These are phyloP conservation scores for Typhlichthys eigenmanni DNA, from an alignment of 2,797 vertebrate genomes.

Conservation along the genomic window DNA sequence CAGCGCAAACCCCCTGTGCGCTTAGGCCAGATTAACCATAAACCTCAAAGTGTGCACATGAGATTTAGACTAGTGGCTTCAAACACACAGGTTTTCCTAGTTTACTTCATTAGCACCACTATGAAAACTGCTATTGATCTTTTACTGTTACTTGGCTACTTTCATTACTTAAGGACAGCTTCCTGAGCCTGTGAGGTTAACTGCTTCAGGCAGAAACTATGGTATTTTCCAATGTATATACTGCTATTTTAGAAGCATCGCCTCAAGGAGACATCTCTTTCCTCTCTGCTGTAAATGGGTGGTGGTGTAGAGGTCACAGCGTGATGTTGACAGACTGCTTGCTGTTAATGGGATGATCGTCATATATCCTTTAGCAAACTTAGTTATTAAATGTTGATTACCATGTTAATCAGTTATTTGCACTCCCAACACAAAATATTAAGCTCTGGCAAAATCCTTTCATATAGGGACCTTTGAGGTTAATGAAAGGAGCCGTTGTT, in stretches of 20 bases:
- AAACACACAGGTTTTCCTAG: slow-evolving; percentile 6
- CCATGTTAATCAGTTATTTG: slow-evolving; percentile 39
- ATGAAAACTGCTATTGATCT: background rate
- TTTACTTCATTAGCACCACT: slow-evolving; percentile 7
- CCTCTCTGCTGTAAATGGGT: slow-evolving; percentile 20
- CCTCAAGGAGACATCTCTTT: slow-evolving; percentile 37
- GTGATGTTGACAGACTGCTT: slow-evolving; percentile 43
- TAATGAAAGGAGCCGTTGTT: slow-evolving; percentile 41
- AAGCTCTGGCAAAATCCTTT: slow-evolving; percentile 8
- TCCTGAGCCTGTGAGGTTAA: slow-evolving; percentile 18
- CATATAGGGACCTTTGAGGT: slow-evolving; percentile 16
- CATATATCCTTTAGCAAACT: slow-evolving; percentile 38
- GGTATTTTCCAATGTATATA: slow-evolving; percentile 41
- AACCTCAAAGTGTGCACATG: slow-evolving; percentile 1
- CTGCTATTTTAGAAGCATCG: slow-evolving; percentile 15
- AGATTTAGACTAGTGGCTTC: slow-evolving; percentile 5
- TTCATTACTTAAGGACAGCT: slow-evolving; percentile 12
- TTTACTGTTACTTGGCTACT: slow-evolving; percentile 6
- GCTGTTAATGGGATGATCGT: slow-evolving; percentile 33
- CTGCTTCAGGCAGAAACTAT: slow-evolving; percentile 13
- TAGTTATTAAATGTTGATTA: slow-evolving; percentile 39
- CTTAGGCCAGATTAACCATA: slow-evolving; percentile 6
- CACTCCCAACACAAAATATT: slow-evolving; percentile 22
- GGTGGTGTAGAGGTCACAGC: slow-evolving; percentile 30
- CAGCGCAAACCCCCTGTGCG: background rate